Evolutionary conservation across 2,113 vertebrate species (phyloP), one percentile per base, ranked within the genome.

Genomic region (Dascyllus trimaculatus): DNA sequence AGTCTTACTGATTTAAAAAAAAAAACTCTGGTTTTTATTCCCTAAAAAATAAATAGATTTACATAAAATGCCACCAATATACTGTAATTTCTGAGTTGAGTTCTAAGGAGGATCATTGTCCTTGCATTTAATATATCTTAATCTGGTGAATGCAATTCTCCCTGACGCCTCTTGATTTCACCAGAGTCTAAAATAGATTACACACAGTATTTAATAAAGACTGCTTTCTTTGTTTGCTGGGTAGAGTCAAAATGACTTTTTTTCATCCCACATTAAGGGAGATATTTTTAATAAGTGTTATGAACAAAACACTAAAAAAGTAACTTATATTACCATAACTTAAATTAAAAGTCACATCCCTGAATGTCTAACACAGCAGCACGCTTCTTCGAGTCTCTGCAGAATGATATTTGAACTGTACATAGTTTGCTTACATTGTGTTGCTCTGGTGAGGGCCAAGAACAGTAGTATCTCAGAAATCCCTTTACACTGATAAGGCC

Each of bases 401-500:
- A 59, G 3, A 49, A 43, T 9, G 46, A 58, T 38, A 45, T 61
- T 54, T 74, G 15, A 71, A 51, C 14, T 51, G 7, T 40, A 29
- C 13, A 70, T 17, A 46, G 22, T 74, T 82, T 67, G 21, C 29
- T 61, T 58, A 6, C 40, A 57, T 18, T 58, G 15, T 14, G n/a
- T 54, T 62, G 11, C 38, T 65, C 46, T 48, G 10, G 3, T 18
- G 25, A 63, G 21, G 60, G 29, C 54, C 57, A 75, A 75, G 38
- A 83, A 67, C 64, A 51, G 49, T 35, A 51, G 26, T 46, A 63
- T 56, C 52, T 67, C 26, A 51, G 52, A 80, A 78, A 84, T 64
- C 63, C 58, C 43, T 84, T 80, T 35, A 77, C 40, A 80, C 53
- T 69, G 60, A 80, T 71, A 68, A 58, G 51, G 40, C 24, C 69